phyloP scores from a whole-genome alignment of 2,888 invertebrate genomes.

The Pasiphila rectangulata region DNA sequence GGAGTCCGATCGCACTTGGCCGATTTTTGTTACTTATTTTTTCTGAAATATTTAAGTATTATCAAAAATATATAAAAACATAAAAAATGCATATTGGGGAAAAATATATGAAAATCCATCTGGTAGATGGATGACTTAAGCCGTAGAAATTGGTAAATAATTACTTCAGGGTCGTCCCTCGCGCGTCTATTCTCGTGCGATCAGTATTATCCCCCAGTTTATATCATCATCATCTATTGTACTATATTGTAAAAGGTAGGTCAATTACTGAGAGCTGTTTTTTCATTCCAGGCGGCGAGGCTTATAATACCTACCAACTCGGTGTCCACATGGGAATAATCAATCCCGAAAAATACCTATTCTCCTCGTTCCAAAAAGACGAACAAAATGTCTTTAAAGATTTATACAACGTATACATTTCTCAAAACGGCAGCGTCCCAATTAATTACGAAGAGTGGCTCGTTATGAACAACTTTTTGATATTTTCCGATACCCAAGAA shows the following conservation, averaged over 20 bases:
- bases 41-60: no score
- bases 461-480: conserved; percentile 58
- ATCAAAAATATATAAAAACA: no score
- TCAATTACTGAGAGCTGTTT: conserved; percentile 40
- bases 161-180: no score
- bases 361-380: conserved; percentile 50
- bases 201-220: background rate
- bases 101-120: no score
- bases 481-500: conserved; percentile 54
- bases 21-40: no score
- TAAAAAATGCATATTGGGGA: no score
- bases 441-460: conserved; percentile 61
- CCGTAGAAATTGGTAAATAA: no score
- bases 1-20: no score
- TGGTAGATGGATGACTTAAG: no score
- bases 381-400: conserved; percentile 55
- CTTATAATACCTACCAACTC: conserved; percentile 41
- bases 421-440: conserved; percentile 42
- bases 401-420: conserved; percentile 44
- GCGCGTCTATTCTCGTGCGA: background rate
- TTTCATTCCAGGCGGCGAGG: conserved; percentile 37
- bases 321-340: conserved; percentile 59
- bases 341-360: conserved; percentile 56
- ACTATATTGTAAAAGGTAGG: background rate
- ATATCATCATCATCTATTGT: background rate